Evolutionary conservation across 1,140 invertebrate species (phyloP).

Genomic region (roundworm (Caenorhabditis elegans)): DNA sequence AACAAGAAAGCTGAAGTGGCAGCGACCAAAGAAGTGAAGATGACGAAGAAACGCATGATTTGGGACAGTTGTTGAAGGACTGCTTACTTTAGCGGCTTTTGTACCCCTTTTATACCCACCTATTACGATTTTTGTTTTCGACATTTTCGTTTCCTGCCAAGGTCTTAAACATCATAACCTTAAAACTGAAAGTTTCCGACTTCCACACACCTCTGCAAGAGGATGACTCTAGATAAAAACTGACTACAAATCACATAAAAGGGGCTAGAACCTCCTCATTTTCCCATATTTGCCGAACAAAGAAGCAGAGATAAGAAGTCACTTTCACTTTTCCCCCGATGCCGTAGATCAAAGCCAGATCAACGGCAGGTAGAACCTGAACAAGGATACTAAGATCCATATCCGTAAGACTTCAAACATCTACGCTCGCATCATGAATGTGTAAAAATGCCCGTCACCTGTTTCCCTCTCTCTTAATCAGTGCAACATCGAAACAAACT

Average conservation of each 20-base stretch:
- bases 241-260: background rate
- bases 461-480: too few relatives aligned
- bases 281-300: background rate
- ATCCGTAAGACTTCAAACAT: slow-evolving; percentile 17
- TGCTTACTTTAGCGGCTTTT: background rate
- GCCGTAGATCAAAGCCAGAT: background rate
- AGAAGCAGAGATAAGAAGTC: slow-evolving; percentile 7
- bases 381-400: background rate
- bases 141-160: too few relatives aligned
- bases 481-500: background rate
- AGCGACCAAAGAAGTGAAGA: background rate
- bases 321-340: background rate
- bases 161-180: too few relatives aligned
- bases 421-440: background rate
- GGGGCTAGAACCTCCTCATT: background rate
- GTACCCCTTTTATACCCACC: background rate
- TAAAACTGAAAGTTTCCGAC: too few relatives aligned
- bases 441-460: too few relatives aligned
- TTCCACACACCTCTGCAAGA: too few relatives aligned
- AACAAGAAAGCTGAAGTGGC: slow-evolving; percentile 28
- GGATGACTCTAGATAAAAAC: too few relatives aligned
- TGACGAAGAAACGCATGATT: background rate
- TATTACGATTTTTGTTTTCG: background rate
- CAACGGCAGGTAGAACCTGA: background rate
- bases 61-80: background rate